A percentile compares a stretch with the other conserved stretches of the same genome.
Conservation (phyloP, 2,888 invertebrate species). For the Hydrotaea cyrtoneurina region DNA sequence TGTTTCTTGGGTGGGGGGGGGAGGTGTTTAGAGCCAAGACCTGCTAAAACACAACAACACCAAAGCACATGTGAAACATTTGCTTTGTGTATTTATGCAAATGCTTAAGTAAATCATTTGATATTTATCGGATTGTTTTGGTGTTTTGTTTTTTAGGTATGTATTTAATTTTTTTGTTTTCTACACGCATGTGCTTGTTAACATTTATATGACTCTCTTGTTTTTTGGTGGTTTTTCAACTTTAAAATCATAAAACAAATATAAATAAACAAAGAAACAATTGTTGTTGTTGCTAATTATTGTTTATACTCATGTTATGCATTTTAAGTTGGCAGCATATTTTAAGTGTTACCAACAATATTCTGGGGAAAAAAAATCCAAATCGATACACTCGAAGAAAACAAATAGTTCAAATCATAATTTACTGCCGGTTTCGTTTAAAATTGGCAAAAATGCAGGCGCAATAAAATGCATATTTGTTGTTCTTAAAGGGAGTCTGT, state of each 20-base stretch:
- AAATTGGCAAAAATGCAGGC: too few species aligned
- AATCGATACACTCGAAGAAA: too few species aligned
- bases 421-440: too few species aligned
- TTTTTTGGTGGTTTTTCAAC: constrained; percentile 27
- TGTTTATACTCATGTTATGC: constrained; percentile 23
- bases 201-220: not conserved
- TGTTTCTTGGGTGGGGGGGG: not conserved
- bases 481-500: too few species aligned
- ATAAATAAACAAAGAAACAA: not conserved
- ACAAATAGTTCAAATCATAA: too few species aligned
- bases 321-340: constrained; percentile 30
- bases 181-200: constrained; percentile 8
- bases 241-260: constrained; percentile 17
- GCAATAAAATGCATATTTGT: too few species aligned
- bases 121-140: constrained; percentile 40
- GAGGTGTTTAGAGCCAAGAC: not conserved
- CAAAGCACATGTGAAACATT: constrained; percentile 10
- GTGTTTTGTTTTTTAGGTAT: not conserved
- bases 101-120: constrained; percentile 28
- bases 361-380: too few species aligned
- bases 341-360: not conserved
- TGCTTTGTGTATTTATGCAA: constrained; percentile 44
- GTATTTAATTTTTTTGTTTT: too few species aligned
- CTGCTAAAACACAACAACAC: not conserved
- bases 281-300: not conserved